Evolutionary conservation across 1,140 invertebrate species (phyloP), one percentile per base, ranked within the genome.

Genomic region (Himalopsyche phryganea): DNA sequence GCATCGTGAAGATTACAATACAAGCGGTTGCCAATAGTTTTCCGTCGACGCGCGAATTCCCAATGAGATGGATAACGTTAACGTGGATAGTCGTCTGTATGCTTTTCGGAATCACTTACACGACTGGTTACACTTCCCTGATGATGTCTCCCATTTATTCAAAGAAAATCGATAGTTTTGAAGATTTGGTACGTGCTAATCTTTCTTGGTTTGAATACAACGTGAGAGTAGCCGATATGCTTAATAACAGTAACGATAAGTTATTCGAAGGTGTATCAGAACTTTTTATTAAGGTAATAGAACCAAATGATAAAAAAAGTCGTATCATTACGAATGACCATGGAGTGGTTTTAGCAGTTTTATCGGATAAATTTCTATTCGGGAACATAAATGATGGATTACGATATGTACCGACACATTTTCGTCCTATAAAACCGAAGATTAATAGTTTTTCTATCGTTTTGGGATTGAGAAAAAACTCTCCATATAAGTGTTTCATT

Each of bases 401-500:
- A 11, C 13, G 19, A 23, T 54, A 44, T 14, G 42, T 54, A 1
- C 19, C 20, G 32, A 54, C 17, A 10, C 14, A 54, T 14, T 35
- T 45, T 28, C 51, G 46, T 46, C 28, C 42, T 0, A 20, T 54
- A 45, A 18, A n/a, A 18, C 51, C 41, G 1, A 13, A 11, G 2
- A 5, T 46, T 1, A 35, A 35, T 17, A 54, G 4, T 45, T 42
- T 45, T 19, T 13, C 41, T 1, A 20, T 54, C 2, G 42, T 54
- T 19, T 45, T 54, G 18, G 44, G 13, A 13, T 6, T 36, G 15
- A 33, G 51, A 10, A 45, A 45, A 19, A 54, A 54, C 23, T 54
- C 51, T 11, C 51, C 41, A 6, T 54, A 54, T 32, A 19, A 45
- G 28, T 54, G 51, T 45, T 54, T 54, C 35, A 36, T 54, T 13